Evolutionary conservation across 2,888 invertebrate genomes (phyloP).

Genomic region (Meganola albula): DNA sequence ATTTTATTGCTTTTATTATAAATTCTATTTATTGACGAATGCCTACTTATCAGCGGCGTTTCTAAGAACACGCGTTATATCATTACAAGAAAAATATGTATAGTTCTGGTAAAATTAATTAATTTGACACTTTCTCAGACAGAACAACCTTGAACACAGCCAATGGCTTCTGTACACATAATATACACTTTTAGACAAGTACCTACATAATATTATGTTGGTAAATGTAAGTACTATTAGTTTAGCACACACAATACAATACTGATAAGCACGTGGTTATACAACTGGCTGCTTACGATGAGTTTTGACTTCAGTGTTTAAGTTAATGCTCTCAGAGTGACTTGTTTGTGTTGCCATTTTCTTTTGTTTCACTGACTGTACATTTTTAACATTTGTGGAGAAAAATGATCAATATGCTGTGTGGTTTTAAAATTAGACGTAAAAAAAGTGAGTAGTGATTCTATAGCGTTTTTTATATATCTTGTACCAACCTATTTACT

Average conservation of each 20-base stretch:
- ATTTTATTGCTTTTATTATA: slow-evolving; percentile 13
- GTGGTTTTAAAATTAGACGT: slow-evolving; percentile 48
- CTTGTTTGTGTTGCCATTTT: slow-evolving; percentile 44
- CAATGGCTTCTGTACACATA: too few relatives aligned
- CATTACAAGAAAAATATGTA: not conserved
- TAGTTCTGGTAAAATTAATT: slow-evolving; percentile 21
- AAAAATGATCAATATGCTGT: slow-evolving; percentile 40
- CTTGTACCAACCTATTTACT: too few relatives aligned
- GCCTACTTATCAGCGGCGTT: too few relatives aligned
- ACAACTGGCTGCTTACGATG: slow-evolving; percentile 44
- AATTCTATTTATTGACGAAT: too few relatives aligned
- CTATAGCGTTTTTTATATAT: too few relatives aligned
- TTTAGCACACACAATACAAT: slow-evolving; percentile 34
- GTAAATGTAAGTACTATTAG: slow-evolving; percentile 24
- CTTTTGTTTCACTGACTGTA: slow-evolving; percentile 19
- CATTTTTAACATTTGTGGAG: too few relatives aligned
- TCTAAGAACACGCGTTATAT: too few relatives aligned
- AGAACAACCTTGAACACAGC: slow-evolving; percentile 30
- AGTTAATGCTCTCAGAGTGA: slow-evolving; percentile 54
- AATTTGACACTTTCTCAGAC: slow-evolving; percentile 17
- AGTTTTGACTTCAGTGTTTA: slow-evolving; percentile 62
- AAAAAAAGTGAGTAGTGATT: slow-evolving; percentile 53
- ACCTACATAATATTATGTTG: too few relatives aligned
- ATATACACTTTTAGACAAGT: too few relatives aligned
- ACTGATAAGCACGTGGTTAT: slow-evolving; percentile 63